Evolutionary conservation across 2,888 invertebrate species (phyloP).

Genomic region (Limnephilus marmoratus): DNA sequence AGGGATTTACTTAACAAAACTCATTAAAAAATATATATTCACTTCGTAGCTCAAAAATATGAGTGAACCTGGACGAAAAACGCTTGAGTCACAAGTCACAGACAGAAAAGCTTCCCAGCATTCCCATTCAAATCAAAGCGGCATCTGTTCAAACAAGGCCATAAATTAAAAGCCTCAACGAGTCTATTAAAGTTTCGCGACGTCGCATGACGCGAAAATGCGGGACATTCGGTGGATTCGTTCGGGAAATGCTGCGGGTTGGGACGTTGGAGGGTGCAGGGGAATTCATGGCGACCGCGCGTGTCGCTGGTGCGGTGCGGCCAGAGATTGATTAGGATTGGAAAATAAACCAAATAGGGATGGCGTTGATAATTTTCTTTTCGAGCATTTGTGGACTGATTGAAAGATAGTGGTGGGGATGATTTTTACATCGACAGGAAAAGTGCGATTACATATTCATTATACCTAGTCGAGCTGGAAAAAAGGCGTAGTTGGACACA

Average conservation of each 20-base stretch:
- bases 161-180: slow-evolving; percentile 46
- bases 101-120: neutral
- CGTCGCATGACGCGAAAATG: slow-evolving; percentile 23
- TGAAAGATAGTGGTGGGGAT: neutral
- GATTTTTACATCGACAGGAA: neutral
- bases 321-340: neutral
- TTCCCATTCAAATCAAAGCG: slow-evolving; percentile 28
- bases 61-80: neutral
- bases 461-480: no score
- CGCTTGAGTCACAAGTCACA: neutral
- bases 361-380: neutral
- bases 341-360: neutral
- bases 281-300: neutral
- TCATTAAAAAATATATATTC: neutral
- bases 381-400: neutral
- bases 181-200: slow-evolving; percentile 29
- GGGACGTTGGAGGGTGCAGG: neutral
- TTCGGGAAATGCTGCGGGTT: neutral
- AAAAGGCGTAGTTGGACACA: no score
- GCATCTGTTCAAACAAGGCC: slow-evolving; percentile 18
- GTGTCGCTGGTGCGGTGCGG: neutral
- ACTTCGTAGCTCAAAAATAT: neutral
- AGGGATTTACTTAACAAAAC: neutral
- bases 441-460: neutral
- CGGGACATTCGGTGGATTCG: neutral